phyloP scores from a whole-genome alignment of 2,113 vertebrate species.

The Garra rufa region DNA sequence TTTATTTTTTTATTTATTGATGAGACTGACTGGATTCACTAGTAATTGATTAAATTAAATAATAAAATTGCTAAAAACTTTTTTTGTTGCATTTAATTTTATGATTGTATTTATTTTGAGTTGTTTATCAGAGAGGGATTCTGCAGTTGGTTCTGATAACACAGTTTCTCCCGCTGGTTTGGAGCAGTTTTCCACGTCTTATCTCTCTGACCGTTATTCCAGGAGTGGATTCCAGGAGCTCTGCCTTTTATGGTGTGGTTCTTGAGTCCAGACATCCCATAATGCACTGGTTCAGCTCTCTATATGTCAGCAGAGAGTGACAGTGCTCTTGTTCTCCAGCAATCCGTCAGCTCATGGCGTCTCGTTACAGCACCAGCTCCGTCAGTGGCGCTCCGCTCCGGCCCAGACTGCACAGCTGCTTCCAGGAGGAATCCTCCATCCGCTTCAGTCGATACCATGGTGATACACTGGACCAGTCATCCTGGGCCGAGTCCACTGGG shows the following conservation, averaged over 20 bases:
- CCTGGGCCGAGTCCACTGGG: not conserved
- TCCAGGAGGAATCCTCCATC: slow-evolving; percentile 68
- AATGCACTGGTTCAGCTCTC: slow-evolving; percentile 58
- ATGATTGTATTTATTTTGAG: not conserved
- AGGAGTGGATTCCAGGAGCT: slow-evolving; percentile 59
- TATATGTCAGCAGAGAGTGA: slow-evolving; percentile 48
- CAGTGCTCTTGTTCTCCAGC: not conserved
- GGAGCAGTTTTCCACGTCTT: slow-evolving; percentile 59
- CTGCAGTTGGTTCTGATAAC: no score
- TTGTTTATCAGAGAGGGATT: not conserved
- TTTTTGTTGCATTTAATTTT: no score
- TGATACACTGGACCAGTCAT: not conserved
- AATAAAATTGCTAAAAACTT: no score
- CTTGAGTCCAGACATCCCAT: slow-evolving; percentile 60
- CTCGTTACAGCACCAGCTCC: slow-evolving; percentile 68
- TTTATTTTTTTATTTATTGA: no score
- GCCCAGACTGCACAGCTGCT: slow-evolving; percentile 59
- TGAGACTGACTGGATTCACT: no score
- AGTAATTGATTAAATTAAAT: no score
- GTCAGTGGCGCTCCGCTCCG: slow-evolving; percentile 63
- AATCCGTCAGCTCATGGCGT: slow-evolving; percentile 66
- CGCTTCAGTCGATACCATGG: slow-evolving; percentile 10
- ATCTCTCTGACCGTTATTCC: slow-evolving; percentile 75
- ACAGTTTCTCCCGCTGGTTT: not conserved
- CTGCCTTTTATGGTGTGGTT: slow-evolving; percentile 72